phyloP scores from a whole-genome alignment of 2,888 invertebrate species.

The Rhingia campestris region DNA sequence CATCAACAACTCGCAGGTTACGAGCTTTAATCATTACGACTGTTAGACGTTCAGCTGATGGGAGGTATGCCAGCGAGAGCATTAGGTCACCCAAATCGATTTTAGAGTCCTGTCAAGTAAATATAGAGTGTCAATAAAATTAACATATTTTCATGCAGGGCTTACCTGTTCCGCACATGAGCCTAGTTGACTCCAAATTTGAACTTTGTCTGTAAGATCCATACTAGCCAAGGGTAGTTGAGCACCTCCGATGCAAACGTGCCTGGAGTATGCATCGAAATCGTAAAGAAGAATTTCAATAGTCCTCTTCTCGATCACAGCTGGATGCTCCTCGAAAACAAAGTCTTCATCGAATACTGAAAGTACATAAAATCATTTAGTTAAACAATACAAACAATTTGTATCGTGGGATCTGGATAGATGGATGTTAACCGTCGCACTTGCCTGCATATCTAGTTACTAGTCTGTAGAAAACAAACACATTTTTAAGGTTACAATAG shows the following conservation, averaged over 20 bases:
- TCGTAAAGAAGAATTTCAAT: slow-evolving; percentile 87
- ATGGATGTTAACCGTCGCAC: no score
- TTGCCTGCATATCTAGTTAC: no score
- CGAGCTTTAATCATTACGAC: slow-evolving; percentile 95
- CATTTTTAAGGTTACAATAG: no score
- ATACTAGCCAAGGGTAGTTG: slow-evolving; percentile 84
- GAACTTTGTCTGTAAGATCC: slow-evolving; percentile 85
- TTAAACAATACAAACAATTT: no score
- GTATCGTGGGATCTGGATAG: no score
- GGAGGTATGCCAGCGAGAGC: slow-evolving; percentile 94
- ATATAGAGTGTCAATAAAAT: background rate
- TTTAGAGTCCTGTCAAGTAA: slow-evolving; percentile 83
- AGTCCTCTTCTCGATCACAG: slow-evolving; percentile 84
- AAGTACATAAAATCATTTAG: slow-evolving; percentile 46
- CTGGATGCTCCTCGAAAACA: slow-evolving; percentile 86
- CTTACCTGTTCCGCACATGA: slow-evolving; percentile 83
- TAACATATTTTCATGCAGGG: background rate
- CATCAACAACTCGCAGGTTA: slow-evolving; percentile 96
- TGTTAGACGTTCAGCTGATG: slow-evolving; percentile 94
- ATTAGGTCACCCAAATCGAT: slow-evolving; percentile 95
- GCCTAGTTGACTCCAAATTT: slow-evolving; percentile 85
- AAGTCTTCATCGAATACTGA: slow-evolving; percentile 88
- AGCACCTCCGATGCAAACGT: slow-evolving; percentile 86
- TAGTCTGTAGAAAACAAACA: no score
- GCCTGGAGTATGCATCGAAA: slow-evolving; percentile 86